phyloP scores from a whole-genome alignment of 2,888 invertebrate genomes.

The Glaucopsyche alexis region DNA sequence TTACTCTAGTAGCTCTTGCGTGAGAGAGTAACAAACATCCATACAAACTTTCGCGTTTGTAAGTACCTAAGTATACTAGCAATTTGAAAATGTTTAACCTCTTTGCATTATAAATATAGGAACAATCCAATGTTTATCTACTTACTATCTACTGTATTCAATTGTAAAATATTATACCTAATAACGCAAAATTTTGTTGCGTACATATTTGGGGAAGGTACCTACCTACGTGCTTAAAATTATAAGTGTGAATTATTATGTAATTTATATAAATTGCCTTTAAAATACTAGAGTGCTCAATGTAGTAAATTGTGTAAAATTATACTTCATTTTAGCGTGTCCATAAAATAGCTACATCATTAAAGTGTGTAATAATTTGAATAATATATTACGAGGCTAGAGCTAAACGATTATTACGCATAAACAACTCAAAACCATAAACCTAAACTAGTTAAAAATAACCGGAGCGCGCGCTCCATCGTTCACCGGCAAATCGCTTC shows the following conservation, averaged over 20 bases:
- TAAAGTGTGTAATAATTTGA: slow-evolving; percentile 12
- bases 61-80: no score
- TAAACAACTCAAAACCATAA: slow-evolving; percentile 35
- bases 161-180: no score
- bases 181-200: no score
- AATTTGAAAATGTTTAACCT: no score
- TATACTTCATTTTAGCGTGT: slow-evolving; percentile 1
- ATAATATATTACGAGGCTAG: slow-evolving; percentile 1
- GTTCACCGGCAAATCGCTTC: slow-evolving; percentile 48
- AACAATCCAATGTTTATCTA: no score
- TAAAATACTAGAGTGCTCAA: neutral
- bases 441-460: slow-evolving; percentile 39
- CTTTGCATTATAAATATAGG: no score
- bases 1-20: no score
- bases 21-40: no score
- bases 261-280: neutral
- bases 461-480: slow-evolving; percentile 44
- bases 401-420: slow-evolving; percentile 20
- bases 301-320: neutral
- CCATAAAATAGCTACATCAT: slow-evolving; percentile 9
- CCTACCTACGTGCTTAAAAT: neutral
- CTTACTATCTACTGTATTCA: no score
- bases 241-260: neutral
- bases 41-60: no score
- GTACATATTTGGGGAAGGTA: neutral